A percentile compares a stretch with the other conserved stretches of the same genome.
phyloP scores from a whole-genome alignment of 2,888 invertebrate genomes.

The Brachypterus glaber region DNA sequence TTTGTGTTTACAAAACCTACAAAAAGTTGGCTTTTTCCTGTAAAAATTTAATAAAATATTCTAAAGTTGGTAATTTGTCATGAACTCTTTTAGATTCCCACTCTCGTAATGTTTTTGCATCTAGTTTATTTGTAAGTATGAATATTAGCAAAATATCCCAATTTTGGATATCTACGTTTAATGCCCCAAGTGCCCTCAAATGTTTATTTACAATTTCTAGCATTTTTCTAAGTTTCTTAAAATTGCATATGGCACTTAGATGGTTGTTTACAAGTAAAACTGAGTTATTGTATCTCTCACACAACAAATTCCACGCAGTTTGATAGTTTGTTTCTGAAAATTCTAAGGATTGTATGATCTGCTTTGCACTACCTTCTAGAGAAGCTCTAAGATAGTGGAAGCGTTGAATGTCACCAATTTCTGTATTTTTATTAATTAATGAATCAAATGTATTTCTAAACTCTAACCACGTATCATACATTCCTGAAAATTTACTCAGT shows the following conservation, averaged over 20 bases:
- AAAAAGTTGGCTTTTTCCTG: too few relatives aligned
- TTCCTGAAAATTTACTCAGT: too few relatives aligned
- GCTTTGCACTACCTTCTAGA: slow-evolving; percentile 5
- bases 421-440: slow-evolving; percentile 12
- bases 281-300: slow-evolving; percentile 12
- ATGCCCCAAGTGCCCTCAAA: slow-evolving; percentile 5
- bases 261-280: slow-evolving; percentile 8
- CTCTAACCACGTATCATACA: slow-evolving; percentile 10
- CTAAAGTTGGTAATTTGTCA: neutral
- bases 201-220: slow-evolving; percentile 8
- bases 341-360: slow-evolving; percentile 12
- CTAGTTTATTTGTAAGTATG: neutral
- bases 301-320: slow-evolving; percentile 12
- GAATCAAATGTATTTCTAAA: slow-evolving; percentile 12
- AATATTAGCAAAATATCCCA: too few relatives aligned
- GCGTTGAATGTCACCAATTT: slow-evolving; percentile 7
- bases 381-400: slow-evolving; percentile 14
- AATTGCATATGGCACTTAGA: slow-evolving; percentile 9
- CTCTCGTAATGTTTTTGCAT: slow-evolving; percentile 3
- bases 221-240: slow-evolving; percentile 4
- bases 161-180: too few relatives aligned
- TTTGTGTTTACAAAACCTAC: too few relatives aligned
- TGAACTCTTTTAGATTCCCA: slow-evolving; percentile 3
- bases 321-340: slow-evolving; percentile 11
- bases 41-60: slow-evolving; percentile 1